Percentiles rank a stretch among this genome's conserved stretches.
These are phyloP conservation scores for Pantala flavescens DNA, from an alignment of 1,140 invertebrate species.

Conservation along the genomic window DNA sequence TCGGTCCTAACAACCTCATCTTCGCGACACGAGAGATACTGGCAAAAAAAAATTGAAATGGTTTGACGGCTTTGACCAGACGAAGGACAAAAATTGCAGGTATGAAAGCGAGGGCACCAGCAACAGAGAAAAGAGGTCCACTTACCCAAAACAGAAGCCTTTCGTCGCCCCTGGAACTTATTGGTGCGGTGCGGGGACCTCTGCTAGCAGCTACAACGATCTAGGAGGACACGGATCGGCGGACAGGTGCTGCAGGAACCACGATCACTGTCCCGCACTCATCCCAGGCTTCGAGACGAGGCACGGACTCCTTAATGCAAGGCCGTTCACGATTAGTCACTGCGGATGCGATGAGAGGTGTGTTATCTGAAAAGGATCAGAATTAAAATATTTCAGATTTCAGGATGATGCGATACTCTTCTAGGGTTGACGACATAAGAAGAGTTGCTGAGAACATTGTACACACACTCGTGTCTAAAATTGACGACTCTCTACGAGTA, in stretches of 20 bases:
- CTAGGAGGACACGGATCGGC: conserved; percentile 54
- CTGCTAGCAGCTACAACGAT: conserved; percentile 48
- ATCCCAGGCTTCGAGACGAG: conserved; percentile 56
- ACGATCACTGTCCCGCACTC: conserved; percentile 56
- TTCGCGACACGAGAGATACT: no score
- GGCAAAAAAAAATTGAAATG: no score
- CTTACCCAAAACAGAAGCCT: neutral
- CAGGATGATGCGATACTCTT: no score
- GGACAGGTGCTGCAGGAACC: conserved; percentile 70
- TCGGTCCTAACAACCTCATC: no score
- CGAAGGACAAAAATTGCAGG: neutral
- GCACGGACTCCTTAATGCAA: conserved; percentile 66
- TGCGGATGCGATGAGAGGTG: conserved; percentile 77
- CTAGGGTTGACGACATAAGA: no score
- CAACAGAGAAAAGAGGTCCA: neutral
- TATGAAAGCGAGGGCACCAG: neutral
- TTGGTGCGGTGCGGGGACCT: conserved; percentile 72
- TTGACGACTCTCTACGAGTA: no score
- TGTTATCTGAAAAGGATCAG: neutral
- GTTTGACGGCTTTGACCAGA: no score
- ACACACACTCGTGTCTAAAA: no score
- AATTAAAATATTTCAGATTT: no score
- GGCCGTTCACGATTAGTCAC: conserved; percentile 73
- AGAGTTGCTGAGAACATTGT: no score
- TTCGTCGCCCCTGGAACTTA: conserved; percentile 59